Evolutionary conservation across 37 sponge, comb jelly and placozoan species (phyloP), one percentile per base, ranked within the genome.

Genomic region (Chondrilla cf. caribensis): DNA sequence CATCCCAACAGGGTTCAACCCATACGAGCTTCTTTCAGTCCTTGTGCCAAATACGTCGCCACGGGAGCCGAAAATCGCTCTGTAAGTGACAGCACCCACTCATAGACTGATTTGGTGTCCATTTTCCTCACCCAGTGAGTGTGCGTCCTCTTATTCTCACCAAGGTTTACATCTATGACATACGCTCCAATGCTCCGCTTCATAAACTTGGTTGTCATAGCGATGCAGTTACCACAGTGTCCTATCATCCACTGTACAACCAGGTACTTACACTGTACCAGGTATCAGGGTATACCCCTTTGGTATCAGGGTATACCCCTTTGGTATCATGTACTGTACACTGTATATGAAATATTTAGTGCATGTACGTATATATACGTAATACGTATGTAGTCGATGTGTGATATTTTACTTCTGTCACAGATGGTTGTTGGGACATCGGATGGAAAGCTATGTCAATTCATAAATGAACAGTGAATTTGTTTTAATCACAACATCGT

Each of bases 161-260:
- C n/a, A 39, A 92, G 93, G 96, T 68, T 31, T 92, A 92, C 70
- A 78, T 95, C 51, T 95, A 95, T 78, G 96, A 95, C 78, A 76
- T 92, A 11, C 84, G 94, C 9, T 68, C 58, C n/a, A 28, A 73
- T 2, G 59, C 90, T 26, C 85, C 84, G 54, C 71, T 87, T 4
- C 83, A 95, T 80, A 87, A 79, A 38, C 78, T 95, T 58, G 58
- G 57, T 2, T 87, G 91, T 14, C 94, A 92, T 41, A 87, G 93
- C 2, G 88, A 92, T 37, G 70, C 70, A 6, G 90, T 90, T 11
- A 44, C 87, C 33, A 26, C 75, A 4, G 83, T 95, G 21, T 51
- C 84, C 25, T 95, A 82, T 57, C 93, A 95, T 38, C 95, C 95
- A 33, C 81, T 79, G 19, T 60, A 37, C 14, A 66, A 87, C 40